A percentile compares a stretch with the other conserved stretches of the same genome.
These are phyloP conservation scores for Trachelus iudaicus DNA, from an alignment of 2,888 invertebrate species.

Conservation along the genomic window DNA sequence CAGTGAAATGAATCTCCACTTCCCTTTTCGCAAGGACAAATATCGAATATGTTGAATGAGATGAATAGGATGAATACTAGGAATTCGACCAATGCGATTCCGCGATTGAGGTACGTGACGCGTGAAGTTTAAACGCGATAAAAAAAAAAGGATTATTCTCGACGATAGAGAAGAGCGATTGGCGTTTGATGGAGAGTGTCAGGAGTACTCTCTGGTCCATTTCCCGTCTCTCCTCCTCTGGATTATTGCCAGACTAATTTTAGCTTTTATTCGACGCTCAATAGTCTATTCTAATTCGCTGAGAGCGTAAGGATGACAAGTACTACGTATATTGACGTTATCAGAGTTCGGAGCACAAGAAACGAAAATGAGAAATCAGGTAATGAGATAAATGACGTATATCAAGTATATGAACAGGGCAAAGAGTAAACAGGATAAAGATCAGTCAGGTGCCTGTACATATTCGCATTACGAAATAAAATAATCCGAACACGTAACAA, in stretches of 20 bases:
- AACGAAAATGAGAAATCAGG: neutral
- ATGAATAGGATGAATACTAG: neutral
- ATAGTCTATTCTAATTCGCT: conserved; percentile 50
- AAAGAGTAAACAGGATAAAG: neutral
- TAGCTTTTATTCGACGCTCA: conserved; percentile 52
- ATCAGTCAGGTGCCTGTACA: neutral
- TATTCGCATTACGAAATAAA: neutral
- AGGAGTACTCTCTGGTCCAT: conserved; percentile 21
- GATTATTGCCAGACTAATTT: conserved; percentile 54
- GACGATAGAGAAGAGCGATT: conserved; percentile 14
- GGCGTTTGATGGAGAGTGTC: conserved; percentile 21
- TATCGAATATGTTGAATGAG: neutral
- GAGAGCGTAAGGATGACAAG: conserved; percentile 23
- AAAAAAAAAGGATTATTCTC: neutral
- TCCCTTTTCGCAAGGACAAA: neutral
- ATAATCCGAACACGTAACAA: neutral
- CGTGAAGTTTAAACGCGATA: neutral
- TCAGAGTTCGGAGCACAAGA: neutral
- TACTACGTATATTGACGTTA: neutral
- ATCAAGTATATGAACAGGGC: neutral
- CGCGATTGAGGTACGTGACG: neutral
- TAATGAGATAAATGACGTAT: neutral
- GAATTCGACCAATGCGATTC: neutral
- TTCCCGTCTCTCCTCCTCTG: conserved; percentile 42
- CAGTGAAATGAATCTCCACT: neutral